phyloP scores from a whole-genome alignment of 1,140 invertebrate genomes.

The Euwallacea fornicatus region DNA sequence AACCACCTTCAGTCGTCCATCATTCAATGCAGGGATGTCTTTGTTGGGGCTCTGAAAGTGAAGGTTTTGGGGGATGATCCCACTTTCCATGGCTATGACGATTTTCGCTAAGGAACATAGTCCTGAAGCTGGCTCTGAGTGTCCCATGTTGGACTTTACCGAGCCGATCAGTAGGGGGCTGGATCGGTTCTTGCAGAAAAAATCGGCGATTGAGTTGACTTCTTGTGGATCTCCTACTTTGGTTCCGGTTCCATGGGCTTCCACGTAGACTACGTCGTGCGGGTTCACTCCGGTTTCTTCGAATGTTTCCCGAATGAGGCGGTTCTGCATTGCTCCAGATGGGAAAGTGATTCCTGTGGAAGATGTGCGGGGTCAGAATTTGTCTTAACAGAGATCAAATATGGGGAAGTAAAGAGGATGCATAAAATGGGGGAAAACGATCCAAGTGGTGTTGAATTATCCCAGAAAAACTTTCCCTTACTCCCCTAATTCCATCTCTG shows the following conservation, averaged over 20 bases:
- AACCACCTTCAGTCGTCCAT: conserved; percentile 81
- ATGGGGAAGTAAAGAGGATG: background rate
- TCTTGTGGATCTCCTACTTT: conserved; percentile 95
- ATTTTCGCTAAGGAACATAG: conserved; percentile 87
- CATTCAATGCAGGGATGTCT: conserved; percentile 82
- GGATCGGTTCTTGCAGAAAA: conserved; percentile 85
- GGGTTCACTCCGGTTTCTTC: conserved; percentile 80
- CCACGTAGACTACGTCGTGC: conserved; percentile 80
- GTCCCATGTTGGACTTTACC: conserved; percentile 98
- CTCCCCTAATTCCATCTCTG: background rate
- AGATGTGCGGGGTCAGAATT: background rate
- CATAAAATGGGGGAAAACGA: background rate
- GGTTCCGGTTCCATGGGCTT: conserved; percentile 96
- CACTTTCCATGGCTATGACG: conserved; percentile 87
- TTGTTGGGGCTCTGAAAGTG: conserved; percentile 86
- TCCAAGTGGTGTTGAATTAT: too few species aligned
- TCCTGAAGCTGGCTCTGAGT: conserved; percentile 92
- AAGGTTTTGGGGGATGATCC: conserved; percentile 85
- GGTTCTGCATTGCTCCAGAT: conserved; percentile 81
- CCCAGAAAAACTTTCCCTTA: background rate
- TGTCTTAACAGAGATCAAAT: background rate
- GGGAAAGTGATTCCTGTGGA: conserved; percentile 78
- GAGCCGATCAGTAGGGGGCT: conserved; percentile 88
- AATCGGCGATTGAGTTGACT: conserved; percentile 87
- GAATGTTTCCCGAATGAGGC: conserved; percentile 85